phyloP scores from a whole-genome alignment of 2,797 vertebrate species.

The Pipistrellus pygmaeus region DNA sequence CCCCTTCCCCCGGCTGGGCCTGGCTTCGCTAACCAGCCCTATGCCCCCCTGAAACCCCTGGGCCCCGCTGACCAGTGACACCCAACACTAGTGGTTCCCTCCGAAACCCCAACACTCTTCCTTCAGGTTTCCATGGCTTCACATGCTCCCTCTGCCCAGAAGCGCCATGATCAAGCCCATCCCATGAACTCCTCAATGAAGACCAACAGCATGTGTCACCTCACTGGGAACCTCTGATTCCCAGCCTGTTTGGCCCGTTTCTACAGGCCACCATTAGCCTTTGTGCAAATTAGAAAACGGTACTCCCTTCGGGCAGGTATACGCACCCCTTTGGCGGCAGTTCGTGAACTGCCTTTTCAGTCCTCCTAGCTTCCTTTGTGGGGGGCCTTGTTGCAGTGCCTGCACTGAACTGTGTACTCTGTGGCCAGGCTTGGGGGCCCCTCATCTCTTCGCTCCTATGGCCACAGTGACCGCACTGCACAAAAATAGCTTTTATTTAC shows the following conservation, averaged over 20 bases:
- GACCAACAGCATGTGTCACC: neutral
- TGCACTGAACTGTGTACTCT: neutral
- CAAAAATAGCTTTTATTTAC: conserved; percentile 62
- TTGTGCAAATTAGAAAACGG: conserved; percentile 26
- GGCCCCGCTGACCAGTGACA: neutral
- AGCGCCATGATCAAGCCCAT: neutral
- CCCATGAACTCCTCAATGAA: neutral
- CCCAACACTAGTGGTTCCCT: neutral
- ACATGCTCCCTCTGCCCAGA: neutral
- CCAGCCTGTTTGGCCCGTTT: neutral
- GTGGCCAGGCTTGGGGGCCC: neutral
- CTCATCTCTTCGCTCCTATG: neutral
- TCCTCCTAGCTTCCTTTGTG: conserved; percentile 5
- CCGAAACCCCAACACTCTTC: neutral
- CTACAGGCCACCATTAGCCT: neutral
- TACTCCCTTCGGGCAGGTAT: neutral
- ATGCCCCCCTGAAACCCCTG: neutral
- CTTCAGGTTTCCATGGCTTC: neutral
- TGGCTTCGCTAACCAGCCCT: neutral
- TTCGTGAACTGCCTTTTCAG: neutral
- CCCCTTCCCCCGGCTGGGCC: neutral
- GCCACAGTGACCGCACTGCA: conserved; percentile 41
- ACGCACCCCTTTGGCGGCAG: neutral
- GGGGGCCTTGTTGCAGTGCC: neutral
- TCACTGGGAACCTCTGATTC: neutral